A percentile compares a stretch with the other conserved stretches of the same genome.
Evolutionary conservation across 2,797 vertebrate genomes (phyloP).

Genomic region (Forpus xanthops): DNA sequence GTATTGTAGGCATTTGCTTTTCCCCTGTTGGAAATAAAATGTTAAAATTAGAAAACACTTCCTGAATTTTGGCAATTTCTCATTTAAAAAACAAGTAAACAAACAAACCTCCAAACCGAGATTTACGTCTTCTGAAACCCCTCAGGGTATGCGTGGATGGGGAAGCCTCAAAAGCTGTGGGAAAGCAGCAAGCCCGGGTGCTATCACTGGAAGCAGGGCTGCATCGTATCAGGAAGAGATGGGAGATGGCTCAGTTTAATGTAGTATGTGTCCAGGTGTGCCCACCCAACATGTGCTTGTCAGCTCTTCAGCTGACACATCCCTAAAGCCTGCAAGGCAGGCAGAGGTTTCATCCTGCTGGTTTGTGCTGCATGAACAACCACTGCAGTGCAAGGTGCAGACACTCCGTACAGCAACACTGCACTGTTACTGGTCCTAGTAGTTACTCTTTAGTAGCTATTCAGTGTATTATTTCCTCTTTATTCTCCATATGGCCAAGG

Average conservation of each 20-base stretch:
- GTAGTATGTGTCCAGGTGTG: neutral
- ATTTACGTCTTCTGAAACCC: neutral
- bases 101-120: neutral
- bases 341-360: neutral
- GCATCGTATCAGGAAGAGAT: fast-evolving
- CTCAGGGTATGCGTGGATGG: neutral
- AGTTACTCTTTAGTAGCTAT: neutral
- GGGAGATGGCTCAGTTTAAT: neutral
- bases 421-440: neutral
- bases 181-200: neutral
- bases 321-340: neutral
- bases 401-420: neutral
- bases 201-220: neutral
- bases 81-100: neutral
- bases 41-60: constrained; percentile 6
- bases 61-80: neutral
- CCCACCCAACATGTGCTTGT: neutral
- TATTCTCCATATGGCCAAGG: neutral
- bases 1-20: constrained; percentile 4
- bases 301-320: neutral
- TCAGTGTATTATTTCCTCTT: neutral
- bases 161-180: neutral
- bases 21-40: constrained; percentile 12
- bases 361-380: neutral
- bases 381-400: neutral